Evolutionary conservation across 2,888 invertebrate genomes (phyloP).

Genomic region (Anoncus sp.): DNA sequence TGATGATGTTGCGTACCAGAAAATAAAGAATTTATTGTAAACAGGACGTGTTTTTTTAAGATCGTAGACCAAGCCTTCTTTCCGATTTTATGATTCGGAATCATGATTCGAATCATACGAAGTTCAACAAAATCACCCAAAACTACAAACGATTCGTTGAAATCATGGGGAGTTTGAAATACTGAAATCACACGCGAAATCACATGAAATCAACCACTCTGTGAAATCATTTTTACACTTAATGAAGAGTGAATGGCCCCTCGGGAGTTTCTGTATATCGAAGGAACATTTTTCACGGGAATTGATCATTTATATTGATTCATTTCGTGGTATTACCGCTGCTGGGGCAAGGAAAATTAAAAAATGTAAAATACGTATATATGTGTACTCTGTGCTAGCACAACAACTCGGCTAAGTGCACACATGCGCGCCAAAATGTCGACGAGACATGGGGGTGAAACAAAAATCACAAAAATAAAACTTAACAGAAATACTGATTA

Average conservation of each 20-base stretch:
- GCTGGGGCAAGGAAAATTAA: no score
- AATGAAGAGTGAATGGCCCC: slow-evolving; percentile 23
- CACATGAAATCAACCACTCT: slow-evolving; percentile 25
- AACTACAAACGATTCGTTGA: slow-evolving; percentile 16
- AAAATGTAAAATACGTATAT: no score
- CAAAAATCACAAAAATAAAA: no score
- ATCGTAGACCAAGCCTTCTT: not conserved
- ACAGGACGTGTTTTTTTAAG: slow-evolving; percentile 69
- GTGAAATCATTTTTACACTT: slow-evolving; percentile 25
- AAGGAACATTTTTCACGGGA: no score
- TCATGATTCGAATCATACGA: slow-evolving; percentile 26
- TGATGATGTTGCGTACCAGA: slow-evolving; percentile 16
- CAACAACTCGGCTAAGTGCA: no score
- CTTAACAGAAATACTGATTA: no score
- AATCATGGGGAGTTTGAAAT: slow-evolving; percentile 18
- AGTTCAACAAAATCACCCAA: slow-evolving; percentile 14
- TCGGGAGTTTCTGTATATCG: no score
- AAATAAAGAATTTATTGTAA: slow-evolving; percentile 65
- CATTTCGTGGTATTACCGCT: no score
- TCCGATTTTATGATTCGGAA: not conserved
- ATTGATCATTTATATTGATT: no score
- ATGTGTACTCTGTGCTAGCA: no score
- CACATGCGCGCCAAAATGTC: no score
- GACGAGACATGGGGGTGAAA: no score
- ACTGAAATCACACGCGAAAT: slow-evolving; percentile 28